These are phyloP conservation scores for Thunnus thynnus DNA, from an alignment of 2,113 vertebrate species.

Conservation along the genomic window DNA sequence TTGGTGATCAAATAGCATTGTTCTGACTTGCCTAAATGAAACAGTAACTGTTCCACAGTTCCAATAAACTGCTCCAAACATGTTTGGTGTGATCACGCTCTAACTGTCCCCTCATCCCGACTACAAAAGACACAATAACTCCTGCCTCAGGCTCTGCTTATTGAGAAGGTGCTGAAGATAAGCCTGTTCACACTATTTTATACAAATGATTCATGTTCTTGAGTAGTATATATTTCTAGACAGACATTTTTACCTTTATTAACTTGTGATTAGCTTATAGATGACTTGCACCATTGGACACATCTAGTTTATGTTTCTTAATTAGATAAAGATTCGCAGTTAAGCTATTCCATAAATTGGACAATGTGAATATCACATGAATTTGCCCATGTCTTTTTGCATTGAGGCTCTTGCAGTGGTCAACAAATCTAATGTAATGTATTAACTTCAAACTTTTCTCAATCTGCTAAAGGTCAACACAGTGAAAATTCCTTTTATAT, in stretches of 20 bases:
- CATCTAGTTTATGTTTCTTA: background rate
- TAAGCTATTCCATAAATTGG: background rate
- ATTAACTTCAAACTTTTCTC: background rate
- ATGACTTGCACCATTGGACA: background rate
- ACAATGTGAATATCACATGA: no score
- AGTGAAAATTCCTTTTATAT: background rate
- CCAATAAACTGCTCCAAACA: slow-evolving; percentile 56
- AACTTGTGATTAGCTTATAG: background rate
- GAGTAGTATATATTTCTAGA: background rate
- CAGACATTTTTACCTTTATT: background rate
- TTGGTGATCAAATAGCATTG: slow-evolving; percentile 46
- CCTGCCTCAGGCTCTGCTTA: slow-evolving; percentile 28
- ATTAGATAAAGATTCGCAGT: background rate
- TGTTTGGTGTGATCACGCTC: slow-evolving; percentile 65
- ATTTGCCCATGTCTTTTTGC: background rate
- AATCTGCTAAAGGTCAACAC: slow-evolving; percentile 11
- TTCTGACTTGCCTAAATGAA: slow-evolving; percentile 49
- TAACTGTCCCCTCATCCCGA: slow-evolving; percentile 57
- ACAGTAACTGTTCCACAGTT: slow-evolving; percentile 58
- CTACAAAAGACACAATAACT: slow-evolving; percentile 52
- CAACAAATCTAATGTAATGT: background rate
- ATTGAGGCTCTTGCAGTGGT: background rate
- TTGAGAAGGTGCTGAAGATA: slow-evolving; percentile 36
- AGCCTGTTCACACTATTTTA: slow-evolving; percentile 23
- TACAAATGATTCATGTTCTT: background rate